Conservation (phyloP, 2,888 invertebrate species). For the Thyatira batis region DNA sequence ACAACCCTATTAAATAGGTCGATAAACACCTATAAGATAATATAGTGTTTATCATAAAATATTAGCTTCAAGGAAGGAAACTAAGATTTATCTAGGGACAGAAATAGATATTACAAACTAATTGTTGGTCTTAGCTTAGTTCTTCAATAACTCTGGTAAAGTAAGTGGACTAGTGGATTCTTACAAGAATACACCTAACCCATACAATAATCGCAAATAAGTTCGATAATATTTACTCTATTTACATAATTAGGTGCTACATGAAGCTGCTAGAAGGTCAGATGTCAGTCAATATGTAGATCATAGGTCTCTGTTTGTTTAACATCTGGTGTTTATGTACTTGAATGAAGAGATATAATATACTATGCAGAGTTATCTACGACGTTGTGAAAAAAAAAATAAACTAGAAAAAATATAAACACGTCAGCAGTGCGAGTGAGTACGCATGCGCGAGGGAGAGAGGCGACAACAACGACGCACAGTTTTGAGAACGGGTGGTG, state of each 20-base stretch:
- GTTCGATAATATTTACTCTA: constrained; percentile 10
- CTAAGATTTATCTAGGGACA: background rate
- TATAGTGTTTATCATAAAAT: background rate
- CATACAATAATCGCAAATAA: too few relatives aligned
- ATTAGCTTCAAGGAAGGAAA: background rate
- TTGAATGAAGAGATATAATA: constrained; percentile 13
- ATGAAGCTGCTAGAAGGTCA: constrained; percentile 1
- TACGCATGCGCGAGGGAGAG: constrained; percentile 69
- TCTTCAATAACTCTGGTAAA: background rate
- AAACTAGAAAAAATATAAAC: constrained; percentile 75
- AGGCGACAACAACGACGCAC: constrained; percentile 62
- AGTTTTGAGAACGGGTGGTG: constrained; percentile 41
- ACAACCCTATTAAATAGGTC: background rate
- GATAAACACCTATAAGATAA: background rate
- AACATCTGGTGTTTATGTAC: constrained; percentile 16
- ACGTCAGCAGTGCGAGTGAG: constrained; percentile 74
- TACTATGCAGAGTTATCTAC: constrained; percentile 26
- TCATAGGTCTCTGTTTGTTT: constrained; percentile 4
- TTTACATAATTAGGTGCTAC: constrained; percentile 11
- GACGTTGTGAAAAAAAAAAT: constrained; percentile 58
- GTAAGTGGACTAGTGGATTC: background rate
- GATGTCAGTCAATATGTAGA: background rate
- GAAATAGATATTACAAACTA: background rate
- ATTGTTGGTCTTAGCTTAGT: background rate
- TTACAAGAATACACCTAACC: background rate